Percentiles rank a stretch among this genome's conserved stretches.
Conservation (phyloP, 2,797 vertebrate genomes). For the Hemibagrus guttatus region DNA sequence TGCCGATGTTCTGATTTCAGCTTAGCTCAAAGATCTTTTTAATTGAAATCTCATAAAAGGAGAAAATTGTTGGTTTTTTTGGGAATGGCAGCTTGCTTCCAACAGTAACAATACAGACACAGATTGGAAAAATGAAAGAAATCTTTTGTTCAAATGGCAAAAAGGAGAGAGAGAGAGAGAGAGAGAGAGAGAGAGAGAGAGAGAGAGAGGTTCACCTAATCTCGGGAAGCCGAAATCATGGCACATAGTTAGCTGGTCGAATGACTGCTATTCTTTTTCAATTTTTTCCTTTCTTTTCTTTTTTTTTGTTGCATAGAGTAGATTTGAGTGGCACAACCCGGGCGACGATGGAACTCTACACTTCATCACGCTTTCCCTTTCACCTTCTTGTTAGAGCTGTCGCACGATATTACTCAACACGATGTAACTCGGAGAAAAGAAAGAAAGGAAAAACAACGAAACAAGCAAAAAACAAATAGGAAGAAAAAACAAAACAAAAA, state of each 20-base stretch:
- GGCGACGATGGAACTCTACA: constrained; percentile 62
- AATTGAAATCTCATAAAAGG: not conserved
- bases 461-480: not conserved
- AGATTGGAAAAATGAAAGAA: constrained; percentile 62
- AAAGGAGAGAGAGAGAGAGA: constrained; percentile 56
- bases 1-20: too few relatives aligned
- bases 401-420: constrained; percentile 77
- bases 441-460: constrained; percentile 49
- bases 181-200: constrained; percentile 56
- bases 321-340: constrained; percentile 68
- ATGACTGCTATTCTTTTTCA: constrained; percentile 75
- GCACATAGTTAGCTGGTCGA: constrained; percentile 84
- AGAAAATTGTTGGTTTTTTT: too few relatives aligned
- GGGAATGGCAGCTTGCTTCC: constrained; percentile 75
- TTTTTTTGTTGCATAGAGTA: constrained; percentile 82
- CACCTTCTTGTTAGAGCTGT: constrained; percentile 68
- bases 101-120: constrained; percentile 71
- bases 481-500: not conserved
- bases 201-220: constrained; percentile 49
- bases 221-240: constrained; percentile 83
- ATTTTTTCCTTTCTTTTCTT: not conserved
- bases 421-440: constrained; percentile 70
- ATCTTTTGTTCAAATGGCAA: constrained; percentile 71
- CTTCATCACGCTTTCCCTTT: constrained; percentile 61
- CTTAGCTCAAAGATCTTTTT: too few relatives aligned